Evolutionary conservation across 2,113 vertebrate genomes (phyloP).

Genomic region (Burhinus bistriatus): DNA sequence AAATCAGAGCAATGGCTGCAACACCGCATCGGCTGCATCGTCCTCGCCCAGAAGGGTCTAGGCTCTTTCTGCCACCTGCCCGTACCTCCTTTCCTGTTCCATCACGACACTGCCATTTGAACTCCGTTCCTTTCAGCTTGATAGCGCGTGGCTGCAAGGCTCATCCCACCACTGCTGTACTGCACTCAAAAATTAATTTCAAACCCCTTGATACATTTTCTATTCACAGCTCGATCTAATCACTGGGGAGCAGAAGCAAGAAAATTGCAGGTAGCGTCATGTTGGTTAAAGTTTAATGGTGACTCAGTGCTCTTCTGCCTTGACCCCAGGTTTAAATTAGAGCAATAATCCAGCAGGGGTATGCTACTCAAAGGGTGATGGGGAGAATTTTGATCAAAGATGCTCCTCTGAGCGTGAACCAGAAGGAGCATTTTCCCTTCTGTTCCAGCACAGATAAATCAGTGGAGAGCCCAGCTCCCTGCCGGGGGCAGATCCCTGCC

Average conservation of each 20-base stretch:
- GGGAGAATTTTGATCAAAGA: not conserved
- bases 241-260: not conserved
- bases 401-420: not conserved
- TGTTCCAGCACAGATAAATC: not conserved
- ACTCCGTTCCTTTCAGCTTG: not conserved
- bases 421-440: not conserved
- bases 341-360: not conserved
- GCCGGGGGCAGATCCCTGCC: not conserved
- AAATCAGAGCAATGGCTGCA: not conserved
- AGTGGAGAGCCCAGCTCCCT: not conserved
- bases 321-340: not conserved
- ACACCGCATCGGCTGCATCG: rapidly evolving
- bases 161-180: not conserved
- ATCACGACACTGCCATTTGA: not conserved
- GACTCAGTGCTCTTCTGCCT: not conserved
- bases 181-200: not conserved
- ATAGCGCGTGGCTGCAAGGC: not conserved
- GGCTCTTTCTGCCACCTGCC: not conserved
- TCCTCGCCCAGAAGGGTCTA: not conserved
- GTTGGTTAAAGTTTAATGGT: not conserved
- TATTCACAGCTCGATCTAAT: not conserved
- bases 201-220: not conserved
- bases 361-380: not conserved
- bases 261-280: not conserved
- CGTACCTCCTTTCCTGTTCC: not conserved